Base-by-base conservation (phyloP, 2,113 vertebrate genomes). In the Regulus satrapa region DNA sequence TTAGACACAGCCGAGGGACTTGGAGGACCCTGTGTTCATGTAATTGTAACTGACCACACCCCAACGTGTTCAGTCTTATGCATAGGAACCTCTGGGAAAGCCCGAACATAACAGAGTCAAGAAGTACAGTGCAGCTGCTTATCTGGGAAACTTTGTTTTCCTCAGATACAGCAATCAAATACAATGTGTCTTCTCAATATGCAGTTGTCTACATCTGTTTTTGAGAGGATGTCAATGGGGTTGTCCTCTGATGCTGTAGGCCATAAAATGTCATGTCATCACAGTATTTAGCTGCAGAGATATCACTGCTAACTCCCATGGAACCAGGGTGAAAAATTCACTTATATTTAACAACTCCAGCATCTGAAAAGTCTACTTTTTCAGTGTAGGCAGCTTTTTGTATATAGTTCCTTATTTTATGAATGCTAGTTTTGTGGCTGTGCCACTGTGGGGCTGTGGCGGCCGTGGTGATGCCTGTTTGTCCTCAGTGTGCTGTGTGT, bases 361-460 rank as follows among this genome's bases (percentile, higher is more conserved):
- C 76, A 93, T 75, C 64, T 91, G 73, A 94, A 78, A 87, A 92
- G 51, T 74, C 66, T 79, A 10, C 52, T 89, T 95, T 89, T 94
- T 71, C 80, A 92, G 78, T 0, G n/a, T 52, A 88, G 69, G 73
- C 49, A 91, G 34, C 51, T 76, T 93, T 96, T 97, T 94, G 95
- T 97, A 91, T 89, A 76, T 64, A 91, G 96, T 68, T 93, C 94
- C 97, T 97, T 95, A 97, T 96, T 95, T 97, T 89, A 97, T 98
- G 98, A 98, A 98, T 98, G 97, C 98, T 87, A 94, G 95, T 98
- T 98, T 97, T 98, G 97, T 96, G 97, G 97, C 58, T 89, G 89
- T 76, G 73, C 94, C 97, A 97, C 97, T 68, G 95, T 97, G 97
- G 98, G 97, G 88, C 78, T 93, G 96, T 87, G 97, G 98, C 97